A percentile compares a stretch with the other conserved stretches of the same genome.
These are phyloP conservation scores for Tupaia chinensis DNA, from an alignment of 2,113 vertebrate genomes.

Conservation along the genomic window DNA sequence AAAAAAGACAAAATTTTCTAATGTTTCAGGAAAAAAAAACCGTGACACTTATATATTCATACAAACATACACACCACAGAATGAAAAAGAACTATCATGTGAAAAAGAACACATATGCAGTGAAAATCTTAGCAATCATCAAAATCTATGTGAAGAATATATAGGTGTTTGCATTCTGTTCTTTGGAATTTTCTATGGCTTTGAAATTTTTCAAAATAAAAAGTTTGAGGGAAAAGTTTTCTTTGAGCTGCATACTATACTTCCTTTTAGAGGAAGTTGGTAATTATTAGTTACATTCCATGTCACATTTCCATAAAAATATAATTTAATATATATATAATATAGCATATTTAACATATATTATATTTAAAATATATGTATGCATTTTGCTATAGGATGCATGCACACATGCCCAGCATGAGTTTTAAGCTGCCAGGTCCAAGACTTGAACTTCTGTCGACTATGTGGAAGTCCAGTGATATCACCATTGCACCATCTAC, in stretches of 20 bases:
- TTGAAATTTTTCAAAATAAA: constrained; percentile 19
- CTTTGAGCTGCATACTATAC: background rate
- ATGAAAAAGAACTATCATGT: background rate
- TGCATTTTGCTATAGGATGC: too few relatives aligned
- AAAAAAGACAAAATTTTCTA: background rate
- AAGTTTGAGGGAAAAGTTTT: constrained; percentile 10
- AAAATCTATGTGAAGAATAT: background rate
- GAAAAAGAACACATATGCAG: background rate
- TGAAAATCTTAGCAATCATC: background rate
- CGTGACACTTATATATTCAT: background rate
- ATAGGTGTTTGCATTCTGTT: background rate
- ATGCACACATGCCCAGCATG: too few relatives aligned
- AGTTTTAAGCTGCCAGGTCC: too few relatives aligned
- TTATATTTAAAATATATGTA: too few relatives aligned
- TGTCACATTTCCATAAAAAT: constrained; percentile 8
- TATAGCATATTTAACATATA: too few relatives aligned
- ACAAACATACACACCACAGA: background rate
- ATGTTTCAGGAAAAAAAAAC: background rate
- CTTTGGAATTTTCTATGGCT: constrained; percentile 8
- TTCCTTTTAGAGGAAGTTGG: constrained; percentile 18
- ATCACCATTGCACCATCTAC: too few relatives aligned
- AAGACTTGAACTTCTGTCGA: too few relatives aligned
- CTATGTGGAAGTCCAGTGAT: too few relatives aligned
- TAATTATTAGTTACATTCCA: background rate
- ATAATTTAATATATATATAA: background rate